These are phyloP conservation scores for Bombus balteatus DNA, from an alignment of 1,140 invertebrate genomes.

Conservation along the genomic window DNA sequence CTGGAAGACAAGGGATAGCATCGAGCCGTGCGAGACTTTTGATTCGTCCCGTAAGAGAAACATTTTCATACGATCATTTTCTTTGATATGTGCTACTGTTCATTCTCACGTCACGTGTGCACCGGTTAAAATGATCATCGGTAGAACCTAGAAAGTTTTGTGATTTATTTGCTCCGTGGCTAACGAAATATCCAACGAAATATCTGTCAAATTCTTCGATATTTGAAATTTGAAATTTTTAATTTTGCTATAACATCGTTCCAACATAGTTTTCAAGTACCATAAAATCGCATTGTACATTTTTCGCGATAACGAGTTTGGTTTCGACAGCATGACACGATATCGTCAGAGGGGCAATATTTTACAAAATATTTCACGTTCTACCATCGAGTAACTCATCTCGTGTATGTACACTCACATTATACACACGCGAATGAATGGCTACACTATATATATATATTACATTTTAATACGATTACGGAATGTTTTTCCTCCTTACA, in stretches of 20 bases:
- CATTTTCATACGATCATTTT: conserved; percentile 53
- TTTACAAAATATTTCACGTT: neutral
- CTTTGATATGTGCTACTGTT: conserved; percentile 23
- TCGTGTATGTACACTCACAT: conserved; percentile 24
- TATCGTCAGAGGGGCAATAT: neutral
- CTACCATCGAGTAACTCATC: neutral
- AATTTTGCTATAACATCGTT: neutral
- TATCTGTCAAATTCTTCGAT: neutral
- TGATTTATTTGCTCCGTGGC: neutral
- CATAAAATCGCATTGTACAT: neutral
- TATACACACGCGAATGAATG: conserved; percentile 33
- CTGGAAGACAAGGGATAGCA: conserved; percentile 18
- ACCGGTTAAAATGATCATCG: neutral
- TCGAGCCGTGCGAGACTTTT: conserved; percentile 56
- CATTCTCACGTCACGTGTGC: conserved; percentile 26
- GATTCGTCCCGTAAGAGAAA: conserved; percentile 58
- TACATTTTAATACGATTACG: conserved; percentile 57
- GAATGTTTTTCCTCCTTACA: conserved; percentile 46
- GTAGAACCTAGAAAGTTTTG: neutral
- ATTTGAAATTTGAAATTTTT: neutral
- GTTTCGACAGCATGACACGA: neutral
- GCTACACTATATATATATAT: conserved; percentile 24
- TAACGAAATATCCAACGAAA: too few species aligned
- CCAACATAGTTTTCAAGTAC: neutral
- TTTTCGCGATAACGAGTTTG: neutral